Base-by-base conservation (phyloP, 35 echinoderm and acorn worm genomes). In the Apostichopus californicus region DNA sequence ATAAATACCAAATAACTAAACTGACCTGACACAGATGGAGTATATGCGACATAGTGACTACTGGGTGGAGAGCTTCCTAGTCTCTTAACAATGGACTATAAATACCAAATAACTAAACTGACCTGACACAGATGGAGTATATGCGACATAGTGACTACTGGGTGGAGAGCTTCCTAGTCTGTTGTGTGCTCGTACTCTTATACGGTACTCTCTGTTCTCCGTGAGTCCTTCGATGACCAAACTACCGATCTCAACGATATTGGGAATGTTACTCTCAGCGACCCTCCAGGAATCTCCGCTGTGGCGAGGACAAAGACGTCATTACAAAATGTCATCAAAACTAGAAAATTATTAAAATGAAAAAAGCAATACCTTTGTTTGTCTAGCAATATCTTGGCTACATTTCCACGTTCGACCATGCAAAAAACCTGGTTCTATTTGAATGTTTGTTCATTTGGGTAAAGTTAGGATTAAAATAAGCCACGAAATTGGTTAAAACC, bases 21-120 rank as follows among this genome's bases (percentile, higher is more conserved):
- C 55, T 57, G 90, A 97, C 95, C 95, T 93, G 96, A 95, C 14
- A 98, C 94, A 70, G 96, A 95, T 11, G 92, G 94, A n/a, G 96
- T 98, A 10, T 82, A 92, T 1, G 92, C 90, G 0, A 78, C 60
- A 5, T 64, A 72, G 73, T 94, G 11, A 65, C 21, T 90, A 60
- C 96, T 98, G 5, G 96, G 92, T 9, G 63, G 15, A 17, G 94
- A 95, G 22, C 56, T 75, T 9, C 92, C 92, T 4, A 95, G 68
- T 13, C 57, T 83, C 25, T 98, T 98, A 46, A 46, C 68, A 72
- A 20, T 26, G 10, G 22, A 78, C 15, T 6, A 21, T 21, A 78
- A 21, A 14, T 46, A 46, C 34, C 0, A 46, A 46, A 46, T 4
- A 1, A 46, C 34, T 46, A 46, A 46, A 46, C 34, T 46, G 34